Evolutionary conservation across 1,140 invertebrate genomes (phyloP), one percentile per base, ranked within the genome.

Genomic region (Aphelenchoides besseyi): DNA sequence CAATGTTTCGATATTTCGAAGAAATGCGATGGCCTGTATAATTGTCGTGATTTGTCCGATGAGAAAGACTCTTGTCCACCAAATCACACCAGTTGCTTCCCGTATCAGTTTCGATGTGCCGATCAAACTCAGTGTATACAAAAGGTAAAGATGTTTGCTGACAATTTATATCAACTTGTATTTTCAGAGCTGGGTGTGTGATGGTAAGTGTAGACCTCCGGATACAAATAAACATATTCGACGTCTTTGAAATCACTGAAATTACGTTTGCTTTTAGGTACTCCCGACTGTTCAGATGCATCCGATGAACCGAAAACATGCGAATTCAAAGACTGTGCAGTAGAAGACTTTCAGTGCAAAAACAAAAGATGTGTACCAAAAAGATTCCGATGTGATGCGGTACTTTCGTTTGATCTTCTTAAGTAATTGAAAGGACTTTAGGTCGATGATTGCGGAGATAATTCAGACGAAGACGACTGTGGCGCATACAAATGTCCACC

Each of bases 331-430:
- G 88, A 91, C 0, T 98, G 95, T 85, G 90, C 92, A 77, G 89
- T 89, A 57, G 91, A 91, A 5, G 92, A 97, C 86, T 97, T 96
- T 85, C 89, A 92, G 32, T 77, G 28, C 87, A 90, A 90, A 41
- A 96, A 96, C 85, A 91, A 92, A 2, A 87, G 94, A 16, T 98
- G 95, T 86, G 93, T 97, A 67, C 92, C 94, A 0, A 88, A 88
- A 1, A 79, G 86, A 52, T 87, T 87, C 83, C 79, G 83, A 29
- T 88, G 87, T 78, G 88, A 87, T 74, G 83, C 80, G 48, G 83
- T 69, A 16, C 26, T 67, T 72, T 72, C 12, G 26, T 23, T 57
- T 62, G 26, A 30, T 67, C 18, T 3, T 2, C 41, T 48, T 67
- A 83, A n/a, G n/a, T n/a, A 86, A 88, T 88, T 79, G 73, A 72